A percentile compares a stretch with the other conserved stretches of the same genome.
These are phyloP conservation scores for Scylla paramamosain DNA, from an alignment of 1,140 invertebrate genomes.

Conservation along the genomic window DNA sequence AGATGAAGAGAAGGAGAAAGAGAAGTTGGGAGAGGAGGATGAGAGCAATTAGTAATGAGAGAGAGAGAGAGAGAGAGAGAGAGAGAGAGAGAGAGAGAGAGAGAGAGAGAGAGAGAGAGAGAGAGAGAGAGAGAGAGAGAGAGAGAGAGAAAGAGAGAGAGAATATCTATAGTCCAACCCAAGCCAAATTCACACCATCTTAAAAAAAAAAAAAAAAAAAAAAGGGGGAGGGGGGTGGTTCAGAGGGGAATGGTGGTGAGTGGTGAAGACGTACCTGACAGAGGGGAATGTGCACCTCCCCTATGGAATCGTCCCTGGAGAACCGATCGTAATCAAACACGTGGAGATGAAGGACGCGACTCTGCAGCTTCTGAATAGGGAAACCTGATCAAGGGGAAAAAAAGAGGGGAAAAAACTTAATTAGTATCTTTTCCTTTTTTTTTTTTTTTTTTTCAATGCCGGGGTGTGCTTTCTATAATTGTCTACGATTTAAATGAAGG, in stretches of 20 bases:
- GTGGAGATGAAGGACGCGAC: conserved; percentile 94
- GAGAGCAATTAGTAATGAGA: no score
- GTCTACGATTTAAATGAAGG: no score
- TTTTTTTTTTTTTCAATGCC: no score
- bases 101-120: neutral
- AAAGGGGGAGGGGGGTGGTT: neutral
- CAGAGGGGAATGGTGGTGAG: neutral
- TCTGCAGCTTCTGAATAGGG: conserved; percentile 95
- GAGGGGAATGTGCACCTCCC: conserved; percentile 95
- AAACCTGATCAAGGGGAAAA: conserved; percentile 85
- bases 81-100: neutral
- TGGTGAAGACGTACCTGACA: conserved; percentile 87
- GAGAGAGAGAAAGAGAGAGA: neutral
- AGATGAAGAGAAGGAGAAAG: neutral
- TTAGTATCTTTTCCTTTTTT: no score
- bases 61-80: no score
- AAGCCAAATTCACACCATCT: no score
- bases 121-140: conserved; percentile 30
- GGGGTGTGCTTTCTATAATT: no score
- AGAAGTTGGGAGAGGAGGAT: neutral
- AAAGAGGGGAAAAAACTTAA: no score
- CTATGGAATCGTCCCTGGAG: conserved; percentile 96
- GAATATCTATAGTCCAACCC: no score
- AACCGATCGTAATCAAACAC: conserved; percentile 98
- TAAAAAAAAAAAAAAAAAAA: neutral